Evolutionary conservation across 1,140 invertebrate species (phyloP).

Genomic region (Habropoda laboriosa): DNA sequence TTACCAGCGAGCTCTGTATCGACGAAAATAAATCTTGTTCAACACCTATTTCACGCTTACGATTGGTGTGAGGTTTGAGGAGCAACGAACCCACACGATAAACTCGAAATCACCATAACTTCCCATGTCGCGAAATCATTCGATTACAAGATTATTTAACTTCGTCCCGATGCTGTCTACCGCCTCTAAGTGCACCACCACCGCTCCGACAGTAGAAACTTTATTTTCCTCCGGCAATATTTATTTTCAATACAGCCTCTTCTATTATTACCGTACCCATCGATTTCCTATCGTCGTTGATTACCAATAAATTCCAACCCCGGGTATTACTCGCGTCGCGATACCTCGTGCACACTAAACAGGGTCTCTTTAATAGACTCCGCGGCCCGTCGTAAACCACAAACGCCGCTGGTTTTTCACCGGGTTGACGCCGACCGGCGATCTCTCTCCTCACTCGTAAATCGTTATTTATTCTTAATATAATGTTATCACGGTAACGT

Average conservation of each 20-base stretch:
- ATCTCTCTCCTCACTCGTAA: not conserved
- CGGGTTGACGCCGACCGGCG: too few relatives aligned
- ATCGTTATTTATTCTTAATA: conserved; percentile 58
- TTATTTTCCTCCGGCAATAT: conserved; percentile 54
- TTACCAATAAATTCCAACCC: conserved; percentile 42
- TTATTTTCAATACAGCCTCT: conserved; percentile 48
- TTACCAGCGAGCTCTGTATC: too few relatives aligned
- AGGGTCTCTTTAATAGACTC: not conserved
- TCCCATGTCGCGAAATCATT: too few relatives aligned
- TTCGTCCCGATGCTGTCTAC: not conserved
- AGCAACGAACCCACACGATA: too few relatives aligned
- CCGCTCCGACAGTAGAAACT: conserved; percentile 1
- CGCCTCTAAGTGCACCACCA: not conserved
- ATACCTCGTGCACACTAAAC: not conserved
- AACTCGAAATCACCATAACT: too few relatives aligned
- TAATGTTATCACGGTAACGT: conserved; percentile 41
- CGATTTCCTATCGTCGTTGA: conserved; percentile 56
- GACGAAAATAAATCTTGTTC: too few relatives aligned
- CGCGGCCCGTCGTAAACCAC: not conserved
- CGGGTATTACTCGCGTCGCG: conserved; percentile 2
- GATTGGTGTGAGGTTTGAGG: too few relatives aligned
- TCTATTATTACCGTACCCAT: conserved; percentile 48
- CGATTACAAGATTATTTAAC: not conserved
- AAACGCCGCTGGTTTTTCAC: not conserved
- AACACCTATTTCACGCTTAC: too few relatives aligned